Base-by-base conservation (phyloP, 2,888 invertebrate genomes). In the Blastobasis lacticolella region DNA sequence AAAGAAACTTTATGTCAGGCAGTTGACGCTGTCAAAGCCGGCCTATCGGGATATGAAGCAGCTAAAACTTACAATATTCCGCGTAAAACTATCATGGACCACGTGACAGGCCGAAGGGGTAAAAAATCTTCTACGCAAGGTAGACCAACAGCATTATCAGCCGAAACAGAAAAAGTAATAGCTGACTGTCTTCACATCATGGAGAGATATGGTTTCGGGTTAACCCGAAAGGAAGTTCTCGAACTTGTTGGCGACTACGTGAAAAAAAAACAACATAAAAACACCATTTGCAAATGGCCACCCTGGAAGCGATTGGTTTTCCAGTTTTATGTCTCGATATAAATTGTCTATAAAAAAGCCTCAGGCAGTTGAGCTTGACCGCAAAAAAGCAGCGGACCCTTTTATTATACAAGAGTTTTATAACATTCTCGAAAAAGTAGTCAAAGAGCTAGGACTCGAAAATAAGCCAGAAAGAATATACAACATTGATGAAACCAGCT, bases 141-240 rank as follows among this genome's bases (percentile, higher is more conserved):
- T 45, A 51, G 57, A 54, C 54, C 46, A 45, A 57, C 58, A 41
- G 57, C 50, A 36, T 49, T 60, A 44, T 36, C 57, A 44, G 10
- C 40, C 37, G 55, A 60, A 52, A 50, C 50, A 41, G 59, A 62
- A 56, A 41, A 43, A 6, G 59, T 51, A 36, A 49, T 62, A 44
- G 58, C 60, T 45, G 43, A 44, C 6, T 45, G 37, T 53, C 55
- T 70, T 8, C 60, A 61, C 50, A 48, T 44, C 5, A 66, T 71
- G 62, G 68, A 71, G 52, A 61, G 57, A 57, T 57, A 63, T 55
- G 75, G 70, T 7, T 73, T 69, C 56, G 73, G 72, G 7, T 52
- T 72, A 38, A 60, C 63, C n/a, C 60, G 63, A 58, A 61, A 63
- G 55, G 69, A 74, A 59, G 51, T 72, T 40, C 46, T 69, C 48